Base-by-base conservation (phyloP, 2,797 vertebrate species). In the Oreochromis grahami region DNA sequence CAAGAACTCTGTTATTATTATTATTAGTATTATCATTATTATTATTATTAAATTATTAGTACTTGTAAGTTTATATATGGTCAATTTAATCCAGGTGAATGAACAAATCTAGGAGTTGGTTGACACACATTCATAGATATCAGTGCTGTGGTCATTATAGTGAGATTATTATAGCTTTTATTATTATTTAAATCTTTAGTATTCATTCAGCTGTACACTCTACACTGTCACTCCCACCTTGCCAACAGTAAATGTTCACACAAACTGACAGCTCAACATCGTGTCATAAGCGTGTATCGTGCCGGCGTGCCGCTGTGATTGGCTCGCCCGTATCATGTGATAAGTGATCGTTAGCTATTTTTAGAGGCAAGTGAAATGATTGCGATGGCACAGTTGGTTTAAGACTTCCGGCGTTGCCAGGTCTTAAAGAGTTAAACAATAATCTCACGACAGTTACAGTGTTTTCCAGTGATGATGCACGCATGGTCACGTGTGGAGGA, bases 401-500 rank as follows among this genome's bases (percentile, higher is more conserved):
- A 68, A 6, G 63, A 68, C 7, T 1, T 10, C 7, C 19, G 1
- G 8, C 15, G 14, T 7, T 48, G 68, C 24, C 68, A 48, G 41
- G 9, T 72, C 24, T 32, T 3, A 0, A 0, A 5, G 68, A 8
- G 43, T 50, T 13, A 50, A 32, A n/a, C 68, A 8, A 13, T 8
- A 50, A 50, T 32, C 24, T 65, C n/a, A 14, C 3, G 7, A 14
- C 34, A 48, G 43, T 8, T 29, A 74, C 26, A 13, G 6, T 13
- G 43, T 19, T 48, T 72, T 11, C 38, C n/a, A 9, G 26, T 13
- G 70, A 50, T 50, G 43, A 50, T n/a, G 15, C 70, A 13, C 7
- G 6, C 17, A 1, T 29, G 24, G 24, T 70, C 0, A 2, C 8
- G 0, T 26, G n/a, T 29, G 12, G 15, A 0, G 68, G 26, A 3